Conservation (phyloP, 2,888 invertebrate genomes). For the Pemphredon lugubris region DNA sequence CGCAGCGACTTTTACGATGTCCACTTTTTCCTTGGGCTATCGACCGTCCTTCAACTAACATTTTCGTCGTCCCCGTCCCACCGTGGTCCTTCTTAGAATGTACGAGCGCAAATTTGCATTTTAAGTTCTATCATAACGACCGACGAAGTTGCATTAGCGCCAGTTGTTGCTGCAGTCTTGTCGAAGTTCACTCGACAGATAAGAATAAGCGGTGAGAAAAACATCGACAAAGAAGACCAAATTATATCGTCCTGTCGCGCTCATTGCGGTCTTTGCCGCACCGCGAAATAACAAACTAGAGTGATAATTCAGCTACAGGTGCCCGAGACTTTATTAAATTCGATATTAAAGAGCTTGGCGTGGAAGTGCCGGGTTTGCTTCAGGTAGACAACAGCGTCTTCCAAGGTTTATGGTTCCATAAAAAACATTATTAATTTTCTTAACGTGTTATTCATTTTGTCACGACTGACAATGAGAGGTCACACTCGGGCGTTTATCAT, state of each 20-base stretch:
- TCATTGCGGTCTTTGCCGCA: slow-evolving; percentile 54
- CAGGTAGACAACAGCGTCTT: no score
- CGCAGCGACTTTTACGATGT: no score
- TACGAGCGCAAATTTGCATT: slow-evolving; percentile 37
- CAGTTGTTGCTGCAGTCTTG: slow-evolving; percentile 42
- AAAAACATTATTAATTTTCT: background rate
- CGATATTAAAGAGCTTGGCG: slow-evolving; percentile 29
- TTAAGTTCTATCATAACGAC: slow-evolving; percentile 47
- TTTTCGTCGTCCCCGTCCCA: background rate
- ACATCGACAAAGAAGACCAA: slow-evolving; percentile 28
- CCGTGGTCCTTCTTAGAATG: slow-evolving; percentile 8
- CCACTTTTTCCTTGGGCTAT: no score
- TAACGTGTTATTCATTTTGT: background rate
- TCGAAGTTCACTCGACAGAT: slow-evolving; percentile 37
- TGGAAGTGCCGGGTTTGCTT: background rate
- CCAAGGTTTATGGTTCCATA: background rate
- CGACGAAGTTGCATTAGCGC: slow-evolving; percentile 53
- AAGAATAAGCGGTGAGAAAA: slow-evolving; percentile 33
- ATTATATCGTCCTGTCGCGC: slow-evolving; percentile 50
- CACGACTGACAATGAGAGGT: background rate
- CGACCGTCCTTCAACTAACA: background rate
- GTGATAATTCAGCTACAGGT: slow-evolving; percentile 78
- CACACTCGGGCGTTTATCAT: background rate
- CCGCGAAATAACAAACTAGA: slow-evolving; percentile 69
- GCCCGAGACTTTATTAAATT: slow-evolving; percentile 71